Base-by-base conservation (phyloP, 2,113 vertebrate genomes). In the Choloepus hoffmanni region DNA sequence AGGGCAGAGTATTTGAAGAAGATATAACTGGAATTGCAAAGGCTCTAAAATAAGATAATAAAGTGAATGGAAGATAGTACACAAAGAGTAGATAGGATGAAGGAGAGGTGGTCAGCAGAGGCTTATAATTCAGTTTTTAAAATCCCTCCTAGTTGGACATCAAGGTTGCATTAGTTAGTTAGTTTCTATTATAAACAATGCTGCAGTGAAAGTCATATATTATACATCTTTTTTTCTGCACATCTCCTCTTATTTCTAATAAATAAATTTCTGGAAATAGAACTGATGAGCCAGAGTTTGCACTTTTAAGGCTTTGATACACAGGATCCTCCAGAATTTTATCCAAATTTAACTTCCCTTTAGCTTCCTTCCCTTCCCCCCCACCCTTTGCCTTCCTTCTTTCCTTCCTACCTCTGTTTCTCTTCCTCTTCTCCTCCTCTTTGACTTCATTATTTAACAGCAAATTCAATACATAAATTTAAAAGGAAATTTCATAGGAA, bases 171-270 rank as follows among this genome's bases (percentile, higher is more conserved):
- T 74, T 28, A 45, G 43, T 45, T 28, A 45, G 43, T 45, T 53
- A 19, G 36, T 36, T 21, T 53, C 48, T 40, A 33, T 53, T 87
- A 48, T 50, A 90, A 87, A 62, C 26, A 91, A 30, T 70, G 36
- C 43, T 74, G 28, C 36, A 81, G 60, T 5, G 16, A 91, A 82
- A 30, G 28, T 79, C 53, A 40, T 36, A 70, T 36, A 60, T 43
- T 50, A 40, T 28, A 5, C 45, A 45, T 30, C 1, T 65, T 18
- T 79, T n/a, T 45, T 65, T 43, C 13, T 50, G 15, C 3, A 58
- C 40, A 79, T 67, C 28, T 96, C 77, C 45, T 85, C 19, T 60
- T 60, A 21, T 85, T 85, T 89, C 40, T 86, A 30, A 89, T 65
- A 53, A 79, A 60, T 82, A 86, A 86, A 68, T 68, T 73, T 79